phyloP scores from a whole-genome alignment of 2,113 vertebrate genomes.

The Tetraodon nigroviridis region DNA sequence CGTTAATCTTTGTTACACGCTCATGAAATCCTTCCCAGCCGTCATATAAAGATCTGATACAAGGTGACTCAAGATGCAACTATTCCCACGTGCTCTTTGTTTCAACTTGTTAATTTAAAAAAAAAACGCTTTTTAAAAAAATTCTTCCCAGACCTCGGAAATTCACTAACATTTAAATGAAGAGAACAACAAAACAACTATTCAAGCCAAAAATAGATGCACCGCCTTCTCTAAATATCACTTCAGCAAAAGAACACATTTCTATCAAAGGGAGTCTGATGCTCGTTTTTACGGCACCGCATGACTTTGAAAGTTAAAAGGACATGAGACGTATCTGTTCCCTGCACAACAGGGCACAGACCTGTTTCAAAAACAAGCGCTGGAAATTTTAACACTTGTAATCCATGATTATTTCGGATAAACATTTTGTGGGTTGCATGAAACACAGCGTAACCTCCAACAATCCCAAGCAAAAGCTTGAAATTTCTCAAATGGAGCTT shows the following conservation, averaged over 20 bases:
- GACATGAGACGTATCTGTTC: no score
- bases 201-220: neutral
- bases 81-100: neutral
- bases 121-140: no score
- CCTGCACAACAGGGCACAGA: no score
- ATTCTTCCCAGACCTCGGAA: no score
- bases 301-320: no score
- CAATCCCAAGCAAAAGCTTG: neutral
- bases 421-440: neutral
- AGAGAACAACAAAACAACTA: neutral
- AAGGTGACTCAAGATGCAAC: slow-evolving; percentile 30
- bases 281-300: no score
- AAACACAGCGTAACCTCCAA: neutral
- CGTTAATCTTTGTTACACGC: neutral
- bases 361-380: neutral
- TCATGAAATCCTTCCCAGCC: no score
- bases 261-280: no score
- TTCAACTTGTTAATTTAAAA: neutral
- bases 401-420: neutral
- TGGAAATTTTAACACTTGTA: neutral
- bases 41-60: neutral
- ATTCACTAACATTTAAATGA: neutral
- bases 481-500: neutral
- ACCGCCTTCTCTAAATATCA: neutral
- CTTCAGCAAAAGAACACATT: no score